Base-by-base conservation (phyloP, 2,888 invertebrate species). In the Litoditis marina region DNA sequence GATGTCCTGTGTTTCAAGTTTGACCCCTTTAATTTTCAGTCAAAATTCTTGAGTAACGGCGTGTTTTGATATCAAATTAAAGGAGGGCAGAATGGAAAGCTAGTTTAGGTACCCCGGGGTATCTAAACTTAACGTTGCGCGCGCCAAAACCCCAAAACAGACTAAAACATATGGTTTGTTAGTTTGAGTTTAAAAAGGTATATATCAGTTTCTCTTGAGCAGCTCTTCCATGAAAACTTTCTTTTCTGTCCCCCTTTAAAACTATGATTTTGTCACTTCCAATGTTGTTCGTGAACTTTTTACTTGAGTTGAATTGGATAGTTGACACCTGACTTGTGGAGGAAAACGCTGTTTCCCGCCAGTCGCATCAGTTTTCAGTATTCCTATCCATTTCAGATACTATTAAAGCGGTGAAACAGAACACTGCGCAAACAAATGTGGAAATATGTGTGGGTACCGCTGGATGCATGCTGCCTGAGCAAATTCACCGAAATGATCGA, bases 341-440 rank as follows among this genome's bases (percentile, higher is more conserved):
- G 47, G 47, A 57, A 44, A 32, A 25, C 47, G 19, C 57, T 34
- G 47, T 57, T 57, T 57, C 49, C 57, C 49, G 47, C 46, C 32
- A 28, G 32, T 57, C 50, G 13, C 11, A 2, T 49, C 34, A 34
- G 50, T 25, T 22, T 39, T 42, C 32, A 16, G 47, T 19, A 30
- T 47, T 44, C 25, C 19, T 59, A 51, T 59, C 51, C 59, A 59
- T 59, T 50, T 51, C 51, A 59, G 36, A 51, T 49, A 52, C 44
- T 44, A 44, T 32, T 31, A 47, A 52, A 51, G 42, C 46, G 50
- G 51, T 46, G 61, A 47, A 61, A 61, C 61, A 49, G 50, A 55
- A 61, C 54, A 30, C 61, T 61, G 19, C 27, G 49, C 55, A 61
- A 61, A 61, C 61, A 61, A 22, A n/a, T n/a, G n/a, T n/a, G n/a